Conservation (phyloP, 2,113 vertebrate genomes). For the Pelodiscus sinensis region DNA sequence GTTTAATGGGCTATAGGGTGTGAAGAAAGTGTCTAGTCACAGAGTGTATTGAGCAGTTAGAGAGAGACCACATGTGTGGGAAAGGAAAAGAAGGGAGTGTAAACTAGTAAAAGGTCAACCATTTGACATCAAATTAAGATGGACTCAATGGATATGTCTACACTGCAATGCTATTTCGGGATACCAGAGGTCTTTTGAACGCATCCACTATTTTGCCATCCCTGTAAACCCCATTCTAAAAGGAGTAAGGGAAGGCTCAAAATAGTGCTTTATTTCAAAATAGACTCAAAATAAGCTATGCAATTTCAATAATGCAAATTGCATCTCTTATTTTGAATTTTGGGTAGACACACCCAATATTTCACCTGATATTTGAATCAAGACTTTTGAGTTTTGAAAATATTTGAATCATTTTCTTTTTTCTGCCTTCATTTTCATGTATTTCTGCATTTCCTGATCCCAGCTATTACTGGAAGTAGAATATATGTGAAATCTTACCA, state of each 20-base stretch:
- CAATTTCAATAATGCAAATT: no score
- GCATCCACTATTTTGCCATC: no score
- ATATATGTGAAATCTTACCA: neutral
- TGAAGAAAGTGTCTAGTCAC: slow-evolving; percentile 29
- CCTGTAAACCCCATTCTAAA: no score
- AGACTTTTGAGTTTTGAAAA: neutral
- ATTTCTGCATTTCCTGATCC: neutral
- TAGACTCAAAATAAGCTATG: no score
- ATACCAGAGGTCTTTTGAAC: no score
- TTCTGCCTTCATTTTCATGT: neutral
- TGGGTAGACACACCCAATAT: no score
- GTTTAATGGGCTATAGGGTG: slow-evolving; percentile 39
- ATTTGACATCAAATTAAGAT: neutral
- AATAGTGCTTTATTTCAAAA: no score
- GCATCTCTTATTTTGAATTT: no score
- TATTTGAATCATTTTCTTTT: neutral
- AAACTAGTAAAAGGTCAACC: neutral
- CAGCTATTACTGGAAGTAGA: neutral
- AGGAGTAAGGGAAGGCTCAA: no score
- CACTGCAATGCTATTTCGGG: no score
- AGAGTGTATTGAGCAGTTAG: slow-evolving; percentile 22
- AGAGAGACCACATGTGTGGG: neutral
- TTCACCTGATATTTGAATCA: neutral
- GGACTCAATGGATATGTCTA: neutral
- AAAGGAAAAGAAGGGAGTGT: neutral